Evolutionary conservation across 2,888 invertebrate genomes (phyloP), one percentile per base, ranked within the genome.

Genomic region (Caenorhabditis sinica): DNA sequence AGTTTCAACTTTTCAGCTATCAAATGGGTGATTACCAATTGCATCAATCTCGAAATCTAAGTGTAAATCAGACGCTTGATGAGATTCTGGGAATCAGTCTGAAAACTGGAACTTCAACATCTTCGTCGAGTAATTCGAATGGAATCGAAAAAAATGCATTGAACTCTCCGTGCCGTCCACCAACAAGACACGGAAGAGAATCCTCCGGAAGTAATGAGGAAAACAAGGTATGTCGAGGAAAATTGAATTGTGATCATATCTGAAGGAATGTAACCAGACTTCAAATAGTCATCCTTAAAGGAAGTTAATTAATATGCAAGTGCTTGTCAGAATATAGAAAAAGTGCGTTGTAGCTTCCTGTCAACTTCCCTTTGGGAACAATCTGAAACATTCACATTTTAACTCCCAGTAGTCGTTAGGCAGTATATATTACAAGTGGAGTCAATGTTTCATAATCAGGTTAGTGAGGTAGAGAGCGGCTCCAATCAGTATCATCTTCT

Each of bases 121-220:
- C 63, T 1, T 45, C 45, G 1, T 58, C 73, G 13, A 69, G 51
- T 33, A 36, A 30, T 13, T 65, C 72, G 2, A 69, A 40, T 60
- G 61, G 66, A 23, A 33, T 40, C 13, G 75, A 82, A 36, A 79
- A 73, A 17, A 83, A 72, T 53, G 43, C 80, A 8, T 8, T 80
- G 25, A 83, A 85, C 30, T 81, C 83, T 13, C 73, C 87, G 36
- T 65, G 71, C 28, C 65, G 87, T 13, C 87, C 87, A 20, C 87
- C 85, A n/a, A 87, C 87, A 4, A 49, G 87, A 30, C 87, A 87
- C 36, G 87, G 87, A 43, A 73, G 87, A 49, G 87, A 87, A 23
- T 85, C 87, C 9, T 40, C 77, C 25, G 79, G 82, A 17, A 83
- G 83, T 45, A 83, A 81, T 53, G 87, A 87, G 65, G 87, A 87